Conservation (phyloP, 2,797 vertebrate species). For the Loris lydekkerianus region DNA sequence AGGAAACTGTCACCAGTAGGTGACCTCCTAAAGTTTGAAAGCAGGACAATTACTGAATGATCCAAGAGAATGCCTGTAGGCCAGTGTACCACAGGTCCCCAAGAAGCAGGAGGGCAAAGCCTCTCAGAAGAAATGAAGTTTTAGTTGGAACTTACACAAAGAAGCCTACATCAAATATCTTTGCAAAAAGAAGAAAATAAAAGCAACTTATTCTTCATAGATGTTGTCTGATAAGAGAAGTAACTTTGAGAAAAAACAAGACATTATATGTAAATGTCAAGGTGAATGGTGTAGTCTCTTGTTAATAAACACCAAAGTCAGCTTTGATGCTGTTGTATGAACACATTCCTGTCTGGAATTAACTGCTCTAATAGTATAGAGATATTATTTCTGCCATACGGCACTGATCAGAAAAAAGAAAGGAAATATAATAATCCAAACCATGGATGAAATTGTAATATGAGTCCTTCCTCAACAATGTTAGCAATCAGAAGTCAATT, state of each 20-base stretch:
- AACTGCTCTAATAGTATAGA: not conserved
- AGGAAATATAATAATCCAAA: slow-evolving; percentile 57
- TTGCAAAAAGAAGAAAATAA: slow-evolving; percentile 63
- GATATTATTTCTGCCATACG: slow-evolving; percentile 13
- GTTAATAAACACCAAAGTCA: slow-evolving; percentile 10
- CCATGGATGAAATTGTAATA: slow-evolving; percentile 16
- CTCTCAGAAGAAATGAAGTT: slow-evolving; percentile 54
- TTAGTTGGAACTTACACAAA: slow-evolving; percentile 1
- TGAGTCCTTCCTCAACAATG: not conserved
- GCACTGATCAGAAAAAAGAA: not conserved
- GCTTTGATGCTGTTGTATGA: not conserved
- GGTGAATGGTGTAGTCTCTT: not conserved
- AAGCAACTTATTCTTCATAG: slow-evolving; percentile 57
- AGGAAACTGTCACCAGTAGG: slow-evolving; percentile 66
- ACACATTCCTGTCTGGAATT: slow-evolving; percentile 34
- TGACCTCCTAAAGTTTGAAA: slow-evolving; percentile 70
- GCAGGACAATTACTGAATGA: slow-evolving; percentile 77
- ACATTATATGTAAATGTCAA: not conserved
- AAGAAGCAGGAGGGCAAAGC: slow-evolving; percentile 57
- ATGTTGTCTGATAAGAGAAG: slow-evolving; percentile 58
- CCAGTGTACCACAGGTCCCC: slow-evolving; percentile 20
- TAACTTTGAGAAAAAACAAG: slow-evolving; percentile 64
- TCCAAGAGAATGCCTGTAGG: slow-evolving; percentile 68
- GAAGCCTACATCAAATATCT: not conserved
- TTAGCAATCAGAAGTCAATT: slow-evolving; percentile 33